Evolutionary conservation across 2,797 vertebrate species (phyloP).

Genomic region (Rhyacichthys aspro): DNA sequence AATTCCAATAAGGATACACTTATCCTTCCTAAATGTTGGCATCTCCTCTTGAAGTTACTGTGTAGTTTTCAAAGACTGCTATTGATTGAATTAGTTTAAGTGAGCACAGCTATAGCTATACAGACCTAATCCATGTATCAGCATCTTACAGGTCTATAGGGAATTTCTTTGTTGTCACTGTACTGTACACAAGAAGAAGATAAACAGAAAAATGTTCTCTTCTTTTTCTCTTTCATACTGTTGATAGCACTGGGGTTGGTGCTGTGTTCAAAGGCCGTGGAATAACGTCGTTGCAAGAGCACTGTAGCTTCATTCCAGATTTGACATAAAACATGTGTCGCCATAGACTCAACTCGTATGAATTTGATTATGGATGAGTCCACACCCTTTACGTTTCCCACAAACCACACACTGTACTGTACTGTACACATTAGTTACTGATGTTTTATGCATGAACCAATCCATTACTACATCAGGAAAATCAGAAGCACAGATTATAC

Average conservation of each 20-base stretch:
- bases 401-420: conserved; percentile 3
- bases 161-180: no score
- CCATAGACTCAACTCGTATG: background rate
- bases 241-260: background rate
- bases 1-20: conserved; percentile 10
- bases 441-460: background rate
- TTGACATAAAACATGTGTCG: conserved; percentile 10
- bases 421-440: background rate
- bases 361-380: conserved; percentile 13
- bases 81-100: background rate
- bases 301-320: background rate
- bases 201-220: no score
- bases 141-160: no score
- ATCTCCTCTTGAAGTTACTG: background rate
- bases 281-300: background rate
- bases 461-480: background rate
- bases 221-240: no score
- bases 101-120: background rate
- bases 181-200: no score
- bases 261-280: background rate
- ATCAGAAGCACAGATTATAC: background rate
- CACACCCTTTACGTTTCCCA: conserved; percentile 3
- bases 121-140: background rate
- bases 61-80: background rate
- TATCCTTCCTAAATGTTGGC: background rate